Conservation (phyloP, 2,888 invertebrate genomes). For the Temnothorax ravouxi region DNA sequence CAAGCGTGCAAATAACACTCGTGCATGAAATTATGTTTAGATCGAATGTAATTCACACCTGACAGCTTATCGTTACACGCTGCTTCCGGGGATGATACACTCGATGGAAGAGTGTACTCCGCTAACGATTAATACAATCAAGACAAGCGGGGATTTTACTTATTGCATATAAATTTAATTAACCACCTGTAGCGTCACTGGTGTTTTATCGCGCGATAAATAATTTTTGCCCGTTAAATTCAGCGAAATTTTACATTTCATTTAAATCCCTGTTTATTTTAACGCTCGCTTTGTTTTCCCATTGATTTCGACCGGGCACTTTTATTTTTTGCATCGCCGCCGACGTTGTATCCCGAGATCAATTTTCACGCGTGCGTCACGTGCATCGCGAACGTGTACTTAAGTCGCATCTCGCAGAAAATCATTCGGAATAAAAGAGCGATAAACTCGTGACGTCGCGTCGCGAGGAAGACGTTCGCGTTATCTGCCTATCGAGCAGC, state of each 20-base stretch:
- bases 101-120: neutral
- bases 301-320: neutral
- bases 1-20: neutral
- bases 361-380: neutral
- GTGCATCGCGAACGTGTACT: neutral
- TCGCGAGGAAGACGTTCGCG: slow-evolving; percentile 17
- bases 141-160: slow-evolving; percentile 19
- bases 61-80: neutral
- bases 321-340: neutral
- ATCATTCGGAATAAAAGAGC: neutral
- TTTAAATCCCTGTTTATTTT: slow-evolving; percentile 23
- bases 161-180: slow-evolving; percentile 38
- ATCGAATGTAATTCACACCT: neutral
- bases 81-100: neutral
- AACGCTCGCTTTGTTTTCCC: neutral
- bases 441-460: neutral
- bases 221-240: slow-evolving; percentile 24
- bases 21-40: neutral
- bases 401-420: neutral
- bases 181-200: slow-evolving; percentile 35
- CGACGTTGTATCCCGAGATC: neutral
- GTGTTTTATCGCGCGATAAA: slow-evolving; percentile 12
- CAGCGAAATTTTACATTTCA: slow-evolving; percentile 24
- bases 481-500: neutral
- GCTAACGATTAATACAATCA: slow-evolving; percentile 9